phyloP scores from a whole-genome alignment of 2,888 invertebrate species.

The Mythimna loreyi region DNA sequence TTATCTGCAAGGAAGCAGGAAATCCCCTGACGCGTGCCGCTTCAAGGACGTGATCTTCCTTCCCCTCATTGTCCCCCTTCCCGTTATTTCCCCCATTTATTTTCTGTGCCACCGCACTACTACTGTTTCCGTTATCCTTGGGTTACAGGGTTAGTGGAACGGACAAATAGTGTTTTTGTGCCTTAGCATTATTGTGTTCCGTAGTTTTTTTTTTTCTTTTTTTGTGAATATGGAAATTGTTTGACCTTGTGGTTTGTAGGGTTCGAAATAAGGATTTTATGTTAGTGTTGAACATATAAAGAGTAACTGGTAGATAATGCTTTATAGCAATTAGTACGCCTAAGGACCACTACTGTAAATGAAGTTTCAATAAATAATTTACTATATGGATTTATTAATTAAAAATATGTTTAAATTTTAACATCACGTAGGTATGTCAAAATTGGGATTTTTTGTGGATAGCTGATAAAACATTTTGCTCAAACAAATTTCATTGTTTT shows the following conservation, averaged over 20 bases:
- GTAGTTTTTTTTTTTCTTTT: slow-evolving; percentile 11
- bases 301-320: too few relatives aligned
- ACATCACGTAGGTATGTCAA: too few relatives aligned
- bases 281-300: not conserved
- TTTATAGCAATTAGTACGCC: too few relatives aligned
- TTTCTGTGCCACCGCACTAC: slow-evolving; percentile 41
- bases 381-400: too few relatives aligned
- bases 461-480: too few relatives aligned
- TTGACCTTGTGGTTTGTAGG: not conserved
- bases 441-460: too few relatives aligned
- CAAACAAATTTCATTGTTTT: too few relatives aligned
- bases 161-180: slow-evolving; percentile 22
- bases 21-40: slow-evolving; percentile 47
- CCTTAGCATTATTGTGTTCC: slow-evolving; percentile 21
- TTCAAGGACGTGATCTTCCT: slow-evolving; percentile 54
- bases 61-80: slow-evolving; percentile 12
- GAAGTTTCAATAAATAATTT: too few relatives aligned
- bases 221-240: not conserved
- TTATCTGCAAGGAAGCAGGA: slow-evolving; percentile 44
- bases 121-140: slow-evolving; percentile 48
- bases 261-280: not conserved
- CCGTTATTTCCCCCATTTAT: slow-evolving; percentile 49
- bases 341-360: too few relatives aligned
- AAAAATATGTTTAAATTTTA: too few relatives aligned
- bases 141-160: slow-evolving; percentile 18